A percentile compares a stretch with the other conserved stretches of the same genome.
Conservation (phyloP, 2,113 vertebrate species). For the Eubucco bourcierii region DNA sequence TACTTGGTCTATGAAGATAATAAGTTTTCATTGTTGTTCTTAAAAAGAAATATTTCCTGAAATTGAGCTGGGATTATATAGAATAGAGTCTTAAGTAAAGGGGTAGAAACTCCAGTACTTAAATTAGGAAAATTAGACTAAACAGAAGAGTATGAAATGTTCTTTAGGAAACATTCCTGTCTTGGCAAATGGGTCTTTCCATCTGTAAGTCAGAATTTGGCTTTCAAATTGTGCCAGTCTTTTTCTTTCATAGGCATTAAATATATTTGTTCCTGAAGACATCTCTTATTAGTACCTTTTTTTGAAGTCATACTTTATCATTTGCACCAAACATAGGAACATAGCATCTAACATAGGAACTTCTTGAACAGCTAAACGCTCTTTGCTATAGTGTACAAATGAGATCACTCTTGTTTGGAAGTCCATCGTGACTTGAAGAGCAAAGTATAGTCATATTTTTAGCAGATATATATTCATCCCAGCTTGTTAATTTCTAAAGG, state of each 20-base stretch:
- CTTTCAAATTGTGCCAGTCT: neutral
- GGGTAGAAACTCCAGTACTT: neutral
- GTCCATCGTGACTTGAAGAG: neutral
- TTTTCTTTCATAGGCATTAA: neutral
- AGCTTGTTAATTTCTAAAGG: neutral
- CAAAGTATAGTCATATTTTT: neutral
- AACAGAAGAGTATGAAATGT: slow-evolving; percentile 23
- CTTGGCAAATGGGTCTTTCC: slow-evolving; percentile 56
- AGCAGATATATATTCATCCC: neutral
- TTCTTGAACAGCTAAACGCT: neutral
- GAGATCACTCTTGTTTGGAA: neutral
- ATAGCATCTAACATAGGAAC: neutral
- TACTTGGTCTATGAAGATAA: neutral
- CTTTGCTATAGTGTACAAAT: neutral
- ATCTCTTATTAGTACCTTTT: neutral
- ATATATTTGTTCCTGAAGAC: neutral
- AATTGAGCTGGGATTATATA: neutral
- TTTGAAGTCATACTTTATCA: neutral
- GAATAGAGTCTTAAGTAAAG: neutral
- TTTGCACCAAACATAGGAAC: neutral
- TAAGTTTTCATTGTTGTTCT: neutral
- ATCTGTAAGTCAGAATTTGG: slow-evolving; percentile 43
- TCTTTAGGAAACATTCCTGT: slow-evolving; percentile 23
- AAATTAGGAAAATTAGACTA: neutral
- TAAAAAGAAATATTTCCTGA: neutral